phyloP scores from a whole-genome alignment of 2,888 invertebrate species.

The Dryobotodes eremita region DNA sequence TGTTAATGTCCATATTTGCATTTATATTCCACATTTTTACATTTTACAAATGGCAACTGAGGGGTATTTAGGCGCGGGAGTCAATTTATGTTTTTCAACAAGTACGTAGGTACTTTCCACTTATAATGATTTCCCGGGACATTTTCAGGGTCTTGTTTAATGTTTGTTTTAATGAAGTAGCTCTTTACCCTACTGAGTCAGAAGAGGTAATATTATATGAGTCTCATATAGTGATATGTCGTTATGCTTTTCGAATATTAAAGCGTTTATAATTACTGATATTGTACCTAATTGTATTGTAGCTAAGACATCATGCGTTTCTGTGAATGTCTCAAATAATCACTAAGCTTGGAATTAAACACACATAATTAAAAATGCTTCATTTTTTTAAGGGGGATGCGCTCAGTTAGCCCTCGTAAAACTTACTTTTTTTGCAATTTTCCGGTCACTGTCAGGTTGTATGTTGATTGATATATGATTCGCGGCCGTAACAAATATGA shows the following conservation, averaged over 20 bases:
- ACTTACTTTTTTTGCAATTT: too few species aligned
- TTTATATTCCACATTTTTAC: slow-evolving; percentile 61
- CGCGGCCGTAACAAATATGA: too few species aligned
- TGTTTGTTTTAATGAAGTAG: slow-evolving; percentile 18
- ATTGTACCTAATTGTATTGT: too few species aligned
- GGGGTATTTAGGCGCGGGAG: slow-evolving; percentile 53
- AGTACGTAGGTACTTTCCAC: slow-evolving; percentile 24
- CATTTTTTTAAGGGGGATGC: too few species aligned
- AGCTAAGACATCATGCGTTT: not conserved
- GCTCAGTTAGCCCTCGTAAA: too few species aligned
- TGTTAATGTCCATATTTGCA: slow-evolving; percentile 63
- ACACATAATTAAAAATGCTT: too few species aligned
- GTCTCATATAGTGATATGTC: not conserved
- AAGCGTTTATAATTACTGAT: not conserved
- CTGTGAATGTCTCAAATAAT: too few species aligned
- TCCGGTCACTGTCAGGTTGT: too few species aligned
- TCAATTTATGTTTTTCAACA: slow-evolving; percentile 60
- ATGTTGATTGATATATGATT: too few species aligned
- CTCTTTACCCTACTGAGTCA: not conserved
- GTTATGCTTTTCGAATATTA: not conserved
- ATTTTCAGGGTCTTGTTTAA: slow-evolving; percentile 31
- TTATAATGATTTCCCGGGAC: slow-evolving; percentile 57
- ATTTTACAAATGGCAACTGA: slow-evolving; percentile 51
- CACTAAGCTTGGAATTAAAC: too few species aligned
- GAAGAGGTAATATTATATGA: not conserved